A percentile compares a stretch with the other conserved stretches of the same genome.
Evolutionary conservation across 2,113 vertebrate species (phyloP).

Genomic region (Phrynosoma platyrhinos): DNA sequence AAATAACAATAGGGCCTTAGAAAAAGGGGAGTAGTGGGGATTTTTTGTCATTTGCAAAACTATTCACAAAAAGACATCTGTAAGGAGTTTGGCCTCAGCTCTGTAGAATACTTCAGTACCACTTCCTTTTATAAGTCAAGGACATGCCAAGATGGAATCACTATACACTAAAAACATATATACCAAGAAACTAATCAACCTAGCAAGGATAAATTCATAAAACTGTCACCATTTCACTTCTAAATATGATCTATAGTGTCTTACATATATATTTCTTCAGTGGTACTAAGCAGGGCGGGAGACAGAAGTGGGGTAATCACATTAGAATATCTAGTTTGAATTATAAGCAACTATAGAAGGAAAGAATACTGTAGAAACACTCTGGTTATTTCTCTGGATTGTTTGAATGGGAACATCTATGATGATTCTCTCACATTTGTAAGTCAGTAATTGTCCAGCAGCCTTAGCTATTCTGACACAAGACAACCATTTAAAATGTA

Average conservation of each 20-base stretch:
- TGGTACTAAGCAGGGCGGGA: slow-evolving; percentile 17
- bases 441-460: background rate
- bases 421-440: background rate
- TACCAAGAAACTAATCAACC: slow-evolving; percentile 45
- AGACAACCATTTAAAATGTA: background rate
- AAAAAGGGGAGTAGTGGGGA: no score
- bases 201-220: slow-evolving; percentile 45
- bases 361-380: slow-evolving; percentile 20
- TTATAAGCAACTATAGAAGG: slow-evolving; percentile 19
- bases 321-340: slow-evolving; percentile 14
- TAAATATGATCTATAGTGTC: background rate
- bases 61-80: background rate
- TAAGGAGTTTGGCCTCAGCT: background rate
- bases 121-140: slow-evolving; percentile 45
- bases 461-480: background rate
- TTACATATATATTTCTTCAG: slow-evolving; percentile 25
- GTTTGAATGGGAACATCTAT: background rate
- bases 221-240: slow-evolving; percentile 44
- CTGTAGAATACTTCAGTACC: slow-evolving; percentile 7
- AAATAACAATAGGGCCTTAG: no score
- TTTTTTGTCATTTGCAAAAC: background rate
- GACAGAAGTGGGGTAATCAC: background rate
- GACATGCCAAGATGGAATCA: slow-evolving; percentile 25
- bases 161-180: slow-evolving; percentile 30
- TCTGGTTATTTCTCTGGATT: background rate